Base-by-base conservation (phyloP, 53 echinoderm and acorn worm genomes). In the Holothuria leucospilota region DNA sequence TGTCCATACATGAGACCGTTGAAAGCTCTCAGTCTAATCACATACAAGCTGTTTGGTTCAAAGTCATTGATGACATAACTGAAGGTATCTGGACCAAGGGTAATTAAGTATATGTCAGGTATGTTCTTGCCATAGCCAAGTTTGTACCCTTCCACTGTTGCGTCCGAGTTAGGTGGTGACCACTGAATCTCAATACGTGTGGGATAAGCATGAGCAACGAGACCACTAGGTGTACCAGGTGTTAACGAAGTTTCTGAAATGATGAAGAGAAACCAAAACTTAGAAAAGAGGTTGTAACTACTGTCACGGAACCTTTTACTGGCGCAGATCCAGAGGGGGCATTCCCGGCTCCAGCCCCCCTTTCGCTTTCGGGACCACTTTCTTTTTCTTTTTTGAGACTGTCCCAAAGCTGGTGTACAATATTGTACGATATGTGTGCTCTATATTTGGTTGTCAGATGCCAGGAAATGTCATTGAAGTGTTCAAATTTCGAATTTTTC, bases 101-200 rank as follows among this genome's bases (percentile, higher is more conserved):
- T 23, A 7, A 52, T 41, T 10, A 2, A 40, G 20, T 25, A 25
- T 23, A 49, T 26, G 51, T 75, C 75, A 26, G 75, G 75, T 75
- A 75, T 75, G 75, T 49, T 26, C 28, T 49, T 15, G 20, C 75
- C 75, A 53, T 75, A 75, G 52, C 75, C 27, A 7, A 75, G 75
- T 27, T 8, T 15, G 20, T 49, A 75, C 11, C 75, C 75, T 51
- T 52, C 52, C 13, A 75, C 25, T 8, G 28, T 0, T 26, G 75
- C 75, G 52, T 51, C 11, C 39, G 25, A n/a, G 49, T 8, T 52
- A 75, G 75, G 53, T 75, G 75, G 75, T 21, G 28, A 52, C 75
- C 75, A 75, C 23, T 16, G 20, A 25, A 75, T 28, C 51, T 75
- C 75, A 24, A 75, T 21, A 14, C 51, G 52, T 8, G 51, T 49